Evolutionary conservation across 2,797 vertebrate species (phyloP), one percentile per base, ranked within the genome.

Genomic region (Scolopax bukidnonensis): DNA sequence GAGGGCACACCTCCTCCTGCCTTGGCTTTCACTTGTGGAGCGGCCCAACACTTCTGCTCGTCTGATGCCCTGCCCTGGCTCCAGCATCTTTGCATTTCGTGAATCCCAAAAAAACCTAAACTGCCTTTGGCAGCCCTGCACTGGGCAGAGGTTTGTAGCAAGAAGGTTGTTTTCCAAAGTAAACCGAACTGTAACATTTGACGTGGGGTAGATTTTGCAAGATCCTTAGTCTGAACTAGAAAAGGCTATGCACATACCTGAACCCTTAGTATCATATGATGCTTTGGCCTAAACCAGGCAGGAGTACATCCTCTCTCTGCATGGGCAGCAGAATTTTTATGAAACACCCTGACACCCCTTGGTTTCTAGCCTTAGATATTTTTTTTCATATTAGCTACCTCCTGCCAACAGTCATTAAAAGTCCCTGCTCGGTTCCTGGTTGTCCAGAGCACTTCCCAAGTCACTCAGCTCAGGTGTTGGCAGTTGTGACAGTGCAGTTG

Each of bases 321-420:
- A 38, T 23, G 63, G 84, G 47, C 79, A 89, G 51, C 81, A 82
- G 56, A 86, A 60, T 51, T 88, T 94, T 96, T 96, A 94, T 95
- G 88, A 94, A 94, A 96, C 90, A 90, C 93, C 86, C 30, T 76
- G 61, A 93, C 77, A 87, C 90, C 74, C 96, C 80, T 84, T 5
- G 0, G 18, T 69, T 94, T 69, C 61, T 45, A 75, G 84, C 27
- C 67, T 45, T 24, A 75, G 30, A 28, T 68, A 61, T 4, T 92
- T 89, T 43, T 48, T 56, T 71, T 90, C 6, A 3, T 53, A 14
- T 12, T 68, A 59, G 43, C 50, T 84, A 8, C 74, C 54, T 88
- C 69, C 69, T 64, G 65, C 80, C 89, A 90, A 86, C 13, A 90
- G 54, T 61, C 63, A 76, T 84, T 90, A 79, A 65, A 90, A 89